A percentile compares a stretch with the other conserved stretches of the same genome.
These are phyloP conservation scores for Heliconius erato DNA, from an alignment of 2,888 invertebrate genomes.

Conservation along the genomic window DNA sequence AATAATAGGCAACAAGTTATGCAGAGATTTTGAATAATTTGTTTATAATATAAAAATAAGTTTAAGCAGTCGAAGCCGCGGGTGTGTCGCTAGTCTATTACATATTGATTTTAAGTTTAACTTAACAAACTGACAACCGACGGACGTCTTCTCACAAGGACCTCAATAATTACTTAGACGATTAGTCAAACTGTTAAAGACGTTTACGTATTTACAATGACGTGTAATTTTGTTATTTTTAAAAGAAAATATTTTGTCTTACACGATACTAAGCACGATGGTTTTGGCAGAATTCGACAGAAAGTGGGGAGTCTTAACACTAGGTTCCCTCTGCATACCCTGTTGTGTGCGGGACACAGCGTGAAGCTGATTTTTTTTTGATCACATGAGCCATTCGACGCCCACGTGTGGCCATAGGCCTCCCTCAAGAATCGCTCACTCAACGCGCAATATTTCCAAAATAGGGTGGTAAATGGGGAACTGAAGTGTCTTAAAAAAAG, in stretches of 20 bases:
- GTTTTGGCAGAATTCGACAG: no score
- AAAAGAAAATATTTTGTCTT: not conserved
- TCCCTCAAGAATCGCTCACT: no score
- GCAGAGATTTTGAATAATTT: not conserved
- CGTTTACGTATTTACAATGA: constrained; percentile 43
- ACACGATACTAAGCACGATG: no score
- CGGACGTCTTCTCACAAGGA: constrained; percentile 76
- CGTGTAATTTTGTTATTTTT: not conserved
- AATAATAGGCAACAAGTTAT: no score
- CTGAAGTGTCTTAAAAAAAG: not conserved
- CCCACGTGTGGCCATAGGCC: no score
- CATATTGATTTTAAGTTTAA: constrained; percentile 58
- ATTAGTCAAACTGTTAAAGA: constrained; percentile 70
- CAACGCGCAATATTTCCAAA: no score
- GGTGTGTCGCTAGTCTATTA: constrained; percentile 18
- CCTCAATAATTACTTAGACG: constrained; percentile 75
- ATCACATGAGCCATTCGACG: no score
- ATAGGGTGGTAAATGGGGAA: not conserved
- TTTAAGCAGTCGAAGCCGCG: not conserved
- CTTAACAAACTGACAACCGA: constrained; percentile 74
- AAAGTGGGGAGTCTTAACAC: no score
- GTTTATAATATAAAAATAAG: not conserved
- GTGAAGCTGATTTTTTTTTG: no score
- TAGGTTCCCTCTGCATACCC: no score
- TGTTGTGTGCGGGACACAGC: no score